phyloP scores from a whole-genome alignment of 2,888 invertebrate genomes.

The Nomada flava region DNA sequence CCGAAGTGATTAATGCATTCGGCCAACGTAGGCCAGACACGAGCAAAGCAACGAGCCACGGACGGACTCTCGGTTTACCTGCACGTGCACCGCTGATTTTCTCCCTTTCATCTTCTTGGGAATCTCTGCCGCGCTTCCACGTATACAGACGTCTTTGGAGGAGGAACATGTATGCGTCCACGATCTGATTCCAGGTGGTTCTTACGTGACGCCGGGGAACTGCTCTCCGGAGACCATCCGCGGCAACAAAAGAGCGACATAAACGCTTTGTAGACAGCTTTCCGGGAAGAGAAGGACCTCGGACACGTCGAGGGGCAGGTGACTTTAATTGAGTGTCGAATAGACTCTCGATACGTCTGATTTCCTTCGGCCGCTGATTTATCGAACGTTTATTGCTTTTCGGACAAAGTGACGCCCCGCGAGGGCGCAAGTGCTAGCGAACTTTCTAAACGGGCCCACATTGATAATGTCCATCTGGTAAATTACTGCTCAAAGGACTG shows the following conservation, averaged over 20 bases:
- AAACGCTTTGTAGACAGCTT: constrained; percentile 50
- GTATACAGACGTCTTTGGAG: constrained; percentile 15
- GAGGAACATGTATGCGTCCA: constrained; percentile 7
- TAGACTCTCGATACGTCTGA: not conserved
- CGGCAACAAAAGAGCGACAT: constrained; percentile 44
- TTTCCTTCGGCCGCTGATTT: not conserved
- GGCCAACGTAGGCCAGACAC: constrained; percentile 75
- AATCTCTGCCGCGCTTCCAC: constrained; percentile 66
- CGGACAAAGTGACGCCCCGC: not conserved
- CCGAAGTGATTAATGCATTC: constrained; percentile 81
- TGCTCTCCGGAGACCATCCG: constrained; percentile 47
- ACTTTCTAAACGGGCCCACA: too few relatives aligned
- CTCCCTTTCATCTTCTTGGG: constrained; percentile 78
- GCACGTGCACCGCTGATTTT: constrained; percentile 81
- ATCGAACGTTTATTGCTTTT: not conserved
- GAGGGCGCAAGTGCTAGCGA: too few relatives aligned
- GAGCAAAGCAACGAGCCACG: constrained; percentile 73
- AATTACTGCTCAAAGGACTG: too few relatives aligned
- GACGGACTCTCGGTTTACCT: constrained; percentile 64
- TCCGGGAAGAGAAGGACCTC: constrained; percentile 20
- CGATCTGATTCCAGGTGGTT: constrained; percentile 66
- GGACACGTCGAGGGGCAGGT: constrained; percentile 12
- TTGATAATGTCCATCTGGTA: too few relatives aligned
- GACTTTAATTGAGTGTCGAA: constrained; percentile 19
- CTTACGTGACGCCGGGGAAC: constrained; percentile 67